Percentiles rank a stretch among this genome's conserved stretches.
phyloP scores from a whole-genome alignment of 2,888 invertebrate genomes.

The Dolomedes plantarius region DNA sequence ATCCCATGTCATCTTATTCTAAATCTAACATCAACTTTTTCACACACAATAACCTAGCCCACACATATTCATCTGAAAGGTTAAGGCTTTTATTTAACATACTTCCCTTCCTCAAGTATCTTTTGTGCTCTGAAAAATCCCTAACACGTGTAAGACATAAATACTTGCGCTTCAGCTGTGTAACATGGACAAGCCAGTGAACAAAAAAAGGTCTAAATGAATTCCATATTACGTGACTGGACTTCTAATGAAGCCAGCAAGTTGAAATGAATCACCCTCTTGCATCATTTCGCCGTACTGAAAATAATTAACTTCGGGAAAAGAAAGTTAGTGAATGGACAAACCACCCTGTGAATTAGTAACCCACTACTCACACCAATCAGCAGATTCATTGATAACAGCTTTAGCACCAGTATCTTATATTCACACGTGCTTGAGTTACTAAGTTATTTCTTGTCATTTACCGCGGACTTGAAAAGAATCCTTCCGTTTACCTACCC shows the following conservation, averaged over 20 bases:
- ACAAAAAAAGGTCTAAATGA: background rate
- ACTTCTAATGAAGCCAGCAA: background rate
- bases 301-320: slow-evolving; percentile 2
- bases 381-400: slow-evolving; percentile 6
- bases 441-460: background rate
- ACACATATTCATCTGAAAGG: background rate
- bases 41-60: background rate
- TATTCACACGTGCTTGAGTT: background rate
- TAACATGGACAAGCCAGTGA: background rate
- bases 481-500: background rate
- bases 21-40: background rate
- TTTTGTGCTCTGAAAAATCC: background rate
- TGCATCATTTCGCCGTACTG: background rate
- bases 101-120: background rate
- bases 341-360: background rate
- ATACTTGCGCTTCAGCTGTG: background rate
- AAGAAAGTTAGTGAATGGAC: slow-evolving; percentile 5
- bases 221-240: slow-evolving; percentile 11
- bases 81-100: slow-evolving; percentile 1
- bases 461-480: background rate
- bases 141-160: slow-evolving; percentile 16
- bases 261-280: slow-evolving; percentile 11
- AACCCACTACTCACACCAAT: slow-evolving; percentile 9
- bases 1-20: too few relatives aligned
- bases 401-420: background rate